Percentiles rank a stretch among this genome's conserved stretches.
phyloP scores from a whole-genome alignment of 2,797 vertebrate species.

The Fratercula arctica region DNA sequence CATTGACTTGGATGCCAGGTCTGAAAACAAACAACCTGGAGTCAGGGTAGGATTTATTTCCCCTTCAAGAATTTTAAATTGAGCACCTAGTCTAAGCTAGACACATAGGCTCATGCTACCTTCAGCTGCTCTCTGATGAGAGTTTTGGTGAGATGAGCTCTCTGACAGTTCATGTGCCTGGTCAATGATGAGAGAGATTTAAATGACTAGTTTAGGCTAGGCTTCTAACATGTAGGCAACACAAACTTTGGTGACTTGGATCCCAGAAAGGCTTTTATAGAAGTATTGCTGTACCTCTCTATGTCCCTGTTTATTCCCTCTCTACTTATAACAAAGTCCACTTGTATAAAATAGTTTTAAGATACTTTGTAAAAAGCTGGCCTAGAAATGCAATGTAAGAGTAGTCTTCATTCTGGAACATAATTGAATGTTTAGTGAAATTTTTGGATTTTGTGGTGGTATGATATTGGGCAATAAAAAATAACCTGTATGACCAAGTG shows the following conservation, averaged over 20 bases:
- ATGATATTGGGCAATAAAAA: background rate
- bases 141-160: background rate
- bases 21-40: background rate
- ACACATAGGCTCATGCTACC: background rate
- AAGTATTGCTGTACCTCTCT: background rate
- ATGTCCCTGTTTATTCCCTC: background rate
- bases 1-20: background rate
- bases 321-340: background rate
- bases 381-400: background rate
- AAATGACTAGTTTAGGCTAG: background rate
- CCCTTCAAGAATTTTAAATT: background rate
- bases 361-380: background rate
- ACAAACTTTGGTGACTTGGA: background rate
- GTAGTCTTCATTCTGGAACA: background rate
- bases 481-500: background rate
- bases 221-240: background rate
- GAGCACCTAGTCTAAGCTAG: background rate
- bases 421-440: background rate
- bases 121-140: background rate
- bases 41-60: background rate
- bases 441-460: background rate
- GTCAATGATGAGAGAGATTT: background rate
- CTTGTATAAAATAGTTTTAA: background rate
- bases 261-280: background rate
- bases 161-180: background rate